Evolutionary conservation across 2,797 vertebrate genomes (phyloP).

Genomic region (Cichlasoma orientale): DNA sequence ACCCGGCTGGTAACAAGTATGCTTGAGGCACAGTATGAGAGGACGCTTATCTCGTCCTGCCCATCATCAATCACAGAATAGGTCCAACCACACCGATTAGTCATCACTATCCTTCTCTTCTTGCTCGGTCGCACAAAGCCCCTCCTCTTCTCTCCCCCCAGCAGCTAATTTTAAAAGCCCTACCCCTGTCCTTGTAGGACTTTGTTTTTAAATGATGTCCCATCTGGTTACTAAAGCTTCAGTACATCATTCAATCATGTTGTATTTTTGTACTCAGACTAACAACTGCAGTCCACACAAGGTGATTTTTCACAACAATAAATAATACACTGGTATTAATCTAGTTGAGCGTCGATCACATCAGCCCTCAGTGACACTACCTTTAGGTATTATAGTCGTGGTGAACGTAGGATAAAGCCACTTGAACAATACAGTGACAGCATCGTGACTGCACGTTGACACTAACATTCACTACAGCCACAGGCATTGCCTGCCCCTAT

Average conservation of each 20-base stretch:
- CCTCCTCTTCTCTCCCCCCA: neutral
- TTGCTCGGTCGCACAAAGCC: neutral
- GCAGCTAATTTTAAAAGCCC: neutral
- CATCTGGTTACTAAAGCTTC: neutral
- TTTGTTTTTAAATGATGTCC: neutral
- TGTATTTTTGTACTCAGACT: neutral
- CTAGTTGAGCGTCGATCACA: neutral
- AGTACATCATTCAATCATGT: too few species aligned
- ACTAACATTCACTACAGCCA: neutral
- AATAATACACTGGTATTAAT: neutral
- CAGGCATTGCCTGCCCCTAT: neutral
- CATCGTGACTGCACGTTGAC: neutral
- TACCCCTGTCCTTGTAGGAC: neutral
- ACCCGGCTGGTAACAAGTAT: neutral
- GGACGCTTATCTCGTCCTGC: neutral
- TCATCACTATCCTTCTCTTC: conserved; percentile 4
- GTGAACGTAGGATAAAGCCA: neutral
- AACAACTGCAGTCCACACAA: neutral
- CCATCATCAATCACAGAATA: neutral
- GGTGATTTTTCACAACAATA: neutral
- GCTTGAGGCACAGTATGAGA: neutral
- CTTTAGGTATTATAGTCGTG: neutral
- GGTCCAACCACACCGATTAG: neutral
- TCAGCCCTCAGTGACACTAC: neutral
- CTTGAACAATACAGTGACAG: neutral